Evolutionary conservation across 2,113 vertebrate species (phyloP).

Genomic region (Myotis yumanensis): DNA sequence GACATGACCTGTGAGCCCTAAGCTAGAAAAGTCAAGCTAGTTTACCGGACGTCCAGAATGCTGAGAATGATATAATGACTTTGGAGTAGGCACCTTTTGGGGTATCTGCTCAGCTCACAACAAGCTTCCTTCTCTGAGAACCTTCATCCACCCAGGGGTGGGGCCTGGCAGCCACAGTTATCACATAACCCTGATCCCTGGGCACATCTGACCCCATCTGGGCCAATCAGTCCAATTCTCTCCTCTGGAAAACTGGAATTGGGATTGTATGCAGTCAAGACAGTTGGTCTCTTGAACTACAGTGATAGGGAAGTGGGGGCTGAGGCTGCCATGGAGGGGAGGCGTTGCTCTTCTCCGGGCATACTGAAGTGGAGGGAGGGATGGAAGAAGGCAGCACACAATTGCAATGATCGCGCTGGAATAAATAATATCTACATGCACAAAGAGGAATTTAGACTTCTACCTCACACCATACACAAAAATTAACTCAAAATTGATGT

Average conservation of each 20-base stretch:
- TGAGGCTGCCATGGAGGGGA: background rate
- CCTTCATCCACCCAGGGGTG: no score
- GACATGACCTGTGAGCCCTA: background rate
- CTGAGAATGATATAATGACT: background rate
- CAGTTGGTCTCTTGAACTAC: background rate
- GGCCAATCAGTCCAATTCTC: background rate
- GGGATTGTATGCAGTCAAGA: background rate
- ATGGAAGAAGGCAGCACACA: background rate
- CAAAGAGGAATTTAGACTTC: background rate
- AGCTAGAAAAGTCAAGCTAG: background rate
- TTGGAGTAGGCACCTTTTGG: background rate
- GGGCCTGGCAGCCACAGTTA: background rate
- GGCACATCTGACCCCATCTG: background rate
- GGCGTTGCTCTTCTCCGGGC: background rate
- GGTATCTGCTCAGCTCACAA: background rate
- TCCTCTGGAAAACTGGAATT: background rate
- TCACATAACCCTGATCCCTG: background rate
- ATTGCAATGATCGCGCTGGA: background rate
- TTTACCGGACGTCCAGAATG: background rate
- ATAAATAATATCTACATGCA: background rate
- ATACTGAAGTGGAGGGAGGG: background rate
- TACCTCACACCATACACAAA: background rate
- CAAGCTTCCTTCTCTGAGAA: background rate
- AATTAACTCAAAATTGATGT: background rate
- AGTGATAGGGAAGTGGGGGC: background rate